Evolutionary conservation across 2,888 invertebrate species (phyloP).

Genomic region (Eupithecia subfuscata): DNA sequence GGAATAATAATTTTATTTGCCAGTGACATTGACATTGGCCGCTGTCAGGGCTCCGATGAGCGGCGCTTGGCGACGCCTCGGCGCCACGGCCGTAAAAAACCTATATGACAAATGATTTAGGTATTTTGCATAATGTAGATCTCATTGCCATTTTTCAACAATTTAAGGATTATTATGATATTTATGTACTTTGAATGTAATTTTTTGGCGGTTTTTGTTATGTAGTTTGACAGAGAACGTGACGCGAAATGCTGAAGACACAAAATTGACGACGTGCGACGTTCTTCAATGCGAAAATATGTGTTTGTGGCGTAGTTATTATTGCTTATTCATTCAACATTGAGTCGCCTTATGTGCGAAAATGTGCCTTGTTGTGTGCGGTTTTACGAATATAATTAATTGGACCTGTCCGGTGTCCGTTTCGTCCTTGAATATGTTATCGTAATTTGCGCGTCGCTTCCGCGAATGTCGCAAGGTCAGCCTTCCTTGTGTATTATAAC

Average conservation of each 20-base stretch:
- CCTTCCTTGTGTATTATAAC: constrained; percentile 54
- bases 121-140: constrained; percentile 12
- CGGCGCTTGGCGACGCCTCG: constrained; percentile 34
- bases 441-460: constrained; percentile 79
- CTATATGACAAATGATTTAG: constrained; percentile 17
- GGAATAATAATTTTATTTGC: constrained; percentile 48
- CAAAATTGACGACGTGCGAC: constrained; percentile 24
- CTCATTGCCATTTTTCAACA: too few species aligned
- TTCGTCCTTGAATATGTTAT: constrained; percentile 64
- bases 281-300: constrained; percentile 24
- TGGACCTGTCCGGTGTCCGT: constrained; percentile 48
- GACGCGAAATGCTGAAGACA: background rate
- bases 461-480: constrained; percentile 66
- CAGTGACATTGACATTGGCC: constrained; percentile 75
- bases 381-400: constrained; percentile 49
- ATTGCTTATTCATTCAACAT: constrained; percentile 21
- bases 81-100: constrained; percentile 27
- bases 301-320: too few species aligned
- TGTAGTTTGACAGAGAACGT: background rate
- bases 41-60: constrained; percentile 50
- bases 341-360: constrained; percentile 16
- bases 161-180: too few species aligned
- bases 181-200: background rate
- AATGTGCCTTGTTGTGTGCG: constrained; percentile 26
- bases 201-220: background rate